Percentiles rank a stretch among this genome's conserved stretches.
These are phyloP conservation scores for Parnassius mnemosyne DNA, from an alignment of 2,888 invertebrate species.

Conservation along the genomic window DNA sequence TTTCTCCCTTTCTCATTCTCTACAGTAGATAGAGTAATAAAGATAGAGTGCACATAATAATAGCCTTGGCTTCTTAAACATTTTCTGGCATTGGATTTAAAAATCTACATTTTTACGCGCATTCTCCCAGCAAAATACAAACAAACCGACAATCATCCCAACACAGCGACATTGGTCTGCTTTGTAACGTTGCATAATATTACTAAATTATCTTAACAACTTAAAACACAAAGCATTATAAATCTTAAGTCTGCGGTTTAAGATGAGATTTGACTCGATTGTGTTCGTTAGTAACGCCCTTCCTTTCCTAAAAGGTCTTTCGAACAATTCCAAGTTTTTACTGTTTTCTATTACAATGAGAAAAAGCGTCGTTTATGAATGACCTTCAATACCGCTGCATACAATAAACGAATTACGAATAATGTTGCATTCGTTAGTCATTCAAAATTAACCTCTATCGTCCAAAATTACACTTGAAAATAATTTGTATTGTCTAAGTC, in stretches of 20 bases:
- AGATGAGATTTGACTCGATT: neutral
- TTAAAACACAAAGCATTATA: neutral
- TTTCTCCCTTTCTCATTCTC: no score
- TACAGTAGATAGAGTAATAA: no score
- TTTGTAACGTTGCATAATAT: conserved; percentile 8
- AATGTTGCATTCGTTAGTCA: neutral
- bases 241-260: neutral
- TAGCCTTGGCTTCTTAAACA: no score
- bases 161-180: conserved; percentile 13
- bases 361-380: conserved; percentile 20
- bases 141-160: conserved; percentile 3
- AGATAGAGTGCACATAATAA: no score
- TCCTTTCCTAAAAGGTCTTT: neutral
- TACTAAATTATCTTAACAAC: neutral
- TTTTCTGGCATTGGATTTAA: no score
- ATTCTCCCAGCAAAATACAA: neutral
- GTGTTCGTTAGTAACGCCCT: neutral
- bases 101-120: neutral
- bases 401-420: conserved; percentile 8
- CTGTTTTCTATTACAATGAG: conserved; percentile 26
- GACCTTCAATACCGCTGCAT: conserved; percentile 24
- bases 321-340: conserved; percentile 19
- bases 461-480: neutral
- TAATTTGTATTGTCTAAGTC: neutral
- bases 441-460: conserved; percentile 3